Conservation (phyloP, 2,888 invertebrate genomes). For the Lithophane leautieri region DNA sequence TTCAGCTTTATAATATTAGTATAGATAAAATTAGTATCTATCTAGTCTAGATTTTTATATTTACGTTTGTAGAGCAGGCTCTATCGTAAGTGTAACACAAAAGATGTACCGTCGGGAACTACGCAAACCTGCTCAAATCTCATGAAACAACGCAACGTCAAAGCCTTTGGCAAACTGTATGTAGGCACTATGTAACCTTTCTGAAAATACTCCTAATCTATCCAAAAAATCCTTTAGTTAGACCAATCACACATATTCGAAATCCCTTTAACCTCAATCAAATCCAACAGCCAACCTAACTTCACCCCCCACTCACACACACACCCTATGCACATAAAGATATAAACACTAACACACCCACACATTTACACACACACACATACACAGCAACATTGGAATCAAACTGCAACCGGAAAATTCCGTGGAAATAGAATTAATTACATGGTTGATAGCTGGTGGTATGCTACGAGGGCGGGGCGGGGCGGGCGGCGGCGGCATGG, state of each 20-base stretch:
- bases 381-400: slow-evolving; percentile 47
- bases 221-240: background rate
- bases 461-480: slow-evolving; percentile 65
- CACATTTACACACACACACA: slow-evolving; percentile 28
- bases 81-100: background rate
- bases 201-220: slow-evolving; percentile 1
- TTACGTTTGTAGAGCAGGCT: background rate
- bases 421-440: slow-evolving; percentile 82
- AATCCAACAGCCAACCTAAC: slow-evolving; percentile 14
- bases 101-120: background rate
- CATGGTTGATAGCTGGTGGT: slow-evolving; percentile 68
- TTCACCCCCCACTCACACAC: background rate
- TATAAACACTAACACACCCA: slow-evolving; percentile 16
- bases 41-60: background rate
- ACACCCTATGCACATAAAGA: slow-evolving; percentile 5
- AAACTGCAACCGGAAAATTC: slow-evolving; percentile 68
- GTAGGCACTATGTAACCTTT: background rate
- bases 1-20: too few relatives aligned
- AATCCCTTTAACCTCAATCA: slow-evolving; percentile 20
- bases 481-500: slow-evolving; percentile 55
- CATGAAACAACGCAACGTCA: background rate
- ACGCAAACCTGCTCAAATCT: background rate
- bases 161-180: background rate
- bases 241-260: slow-evolving; percentile 5
- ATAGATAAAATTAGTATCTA: too few relatives aligned